Percentiles rank a stretch among this genome's conserved stretches.
Evolutionary conservation across 2,797 vertebrate species (phyloP).

Genomic region (Ptychadena robeensis): DNA sequence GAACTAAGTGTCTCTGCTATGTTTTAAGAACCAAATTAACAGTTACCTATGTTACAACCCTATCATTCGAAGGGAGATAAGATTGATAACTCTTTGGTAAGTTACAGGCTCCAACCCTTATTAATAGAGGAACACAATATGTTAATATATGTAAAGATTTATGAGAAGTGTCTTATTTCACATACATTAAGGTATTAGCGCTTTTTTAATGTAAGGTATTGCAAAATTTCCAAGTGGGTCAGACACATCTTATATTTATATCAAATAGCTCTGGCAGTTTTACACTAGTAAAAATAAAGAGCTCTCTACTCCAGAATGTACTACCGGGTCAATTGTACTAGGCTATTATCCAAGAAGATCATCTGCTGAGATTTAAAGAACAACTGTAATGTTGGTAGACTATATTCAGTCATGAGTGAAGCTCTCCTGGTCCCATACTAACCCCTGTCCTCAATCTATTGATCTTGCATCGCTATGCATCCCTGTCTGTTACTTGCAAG

Average conservation of each 20-base stretch:
- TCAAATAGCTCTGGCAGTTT: neutral
- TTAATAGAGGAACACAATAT: neutral
- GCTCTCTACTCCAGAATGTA: neutral
- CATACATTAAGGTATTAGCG: conserved; percentile 13
- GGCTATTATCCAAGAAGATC: too few species aligned
- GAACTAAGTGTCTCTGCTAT: neutral
- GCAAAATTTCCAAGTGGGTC: neutral
- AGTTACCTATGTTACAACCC: neutral
- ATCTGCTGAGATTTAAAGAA: neutral
- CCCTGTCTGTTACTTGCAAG: too few species aligned
- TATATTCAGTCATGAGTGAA: too few species aligned
- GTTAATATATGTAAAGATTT: conserved; percentile 16
- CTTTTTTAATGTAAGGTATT: conserved; percentile 11
- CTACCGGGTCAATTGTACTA: neutral
- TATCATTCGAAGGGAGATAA: neutral
- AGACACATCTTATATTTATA: conserved; percentile 8
- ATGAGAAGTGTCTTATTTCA: conserved; percentile 20
- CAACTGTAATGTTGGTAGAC: neutral
- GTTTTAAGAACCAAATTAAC: neutral
- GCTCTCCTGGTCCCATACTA: too few species aligned
- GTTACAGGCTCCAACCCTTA: neutral
- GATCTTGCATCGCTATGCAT: too few species aligned
- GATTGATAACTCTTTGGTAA: neutral
- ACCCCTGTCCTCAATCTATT: too few species aligned
- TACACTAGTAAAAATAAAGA: neutral